A percentile compares a stretch with the other conserved stretches of the same genome.
Evolutionary conservation across 2,888 invertebrate species (phyloP).

Genomic region (Rhimphoctona megacephalus): DNA sequence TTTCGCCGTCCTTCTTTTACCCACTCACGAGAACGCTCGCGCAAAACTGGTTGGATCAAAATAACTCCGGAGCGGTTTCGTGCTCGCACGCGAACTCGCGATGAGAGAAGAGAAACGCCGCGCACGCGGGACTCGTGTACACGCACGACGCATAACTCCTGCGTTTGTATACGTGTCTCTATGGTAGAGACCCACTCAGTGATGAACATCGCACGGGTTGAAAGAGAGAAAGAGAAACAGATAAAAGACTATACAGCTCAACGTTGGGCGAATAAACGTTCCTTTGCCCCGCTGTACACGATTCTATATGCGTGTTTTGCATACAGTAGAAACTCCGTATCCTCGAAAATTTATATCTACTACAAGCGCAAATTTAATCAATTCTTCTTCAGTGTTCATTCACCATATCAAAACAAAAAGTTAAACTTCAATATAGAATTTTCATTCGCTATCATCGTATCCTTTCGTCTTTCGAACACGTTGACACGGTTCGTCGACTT

Average conservation of each 20-base stretch:
- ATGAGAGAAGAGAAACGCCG: conserved; percentile 62
- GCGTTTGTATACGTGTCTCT: conserved; percentile 43
- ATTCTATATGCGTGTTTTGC: not conserved
- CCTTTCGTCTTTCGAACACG: not conserved
- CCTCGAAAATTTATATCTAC: not conserved
- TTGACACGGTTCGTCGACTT: not conserved
- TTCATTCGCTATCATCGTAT: not conserved
- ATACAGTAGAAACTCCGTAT: conserved; percentile 39
- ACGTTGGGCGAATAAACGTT: conserved; percentile 23
- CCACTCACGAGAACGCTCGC: conserved; percentile 48
- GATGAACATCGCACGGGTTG: conserved; percentile 60
- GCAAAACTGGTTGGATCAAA: conserved; percentile 73
- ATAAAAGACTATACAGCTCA: conserved; percentile 12
- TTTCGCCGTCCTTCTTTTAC: conserved; percentile 30
- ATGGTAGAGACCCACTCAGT: conserved; percentile 67
- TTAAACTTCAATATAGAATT: not conserved
- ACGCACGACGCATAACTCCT: conserved; percentile 39
- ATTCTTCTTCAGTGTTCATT: not conserved
- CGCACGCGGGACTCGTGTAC: conserved; percentile 17
- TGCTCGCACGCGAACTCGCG: conserved; percentile 64
- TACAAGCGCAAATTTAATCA: not conserved
- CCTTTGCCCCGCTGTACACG: conserved; percentile 23
- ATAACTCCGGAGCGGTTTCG: conserved; percentile 70
- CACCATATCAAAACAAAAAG: not conserved
- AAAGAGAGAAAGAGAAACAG: conserved; percentile 20